A percentile compares a stretch with the other conserved stretches of the same genome.
Conservation (phyloP, 2,888 invertebrate species). For the Metopia argyrocephala region DNA sequence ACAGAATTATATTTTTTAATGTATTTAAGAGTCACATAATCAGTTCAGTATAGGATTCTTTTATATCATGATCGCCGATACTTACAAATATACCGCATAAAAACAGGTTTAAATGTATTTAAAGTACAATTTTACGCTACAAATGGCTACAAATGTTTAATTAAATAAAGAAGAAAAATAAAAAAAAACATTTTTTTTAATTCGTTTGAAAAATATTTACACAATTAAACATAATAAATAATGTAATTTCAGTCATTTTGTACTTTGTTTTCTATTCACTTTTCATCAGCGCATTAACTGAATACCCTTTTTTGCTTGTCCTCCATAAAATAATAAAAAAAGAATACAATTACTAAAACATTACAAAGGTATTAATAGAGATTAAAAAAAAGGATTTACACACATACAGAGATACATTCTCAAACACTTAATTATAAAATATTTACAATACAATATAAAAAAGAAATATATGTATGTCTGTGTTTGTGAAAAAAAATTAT, state of each 20-base stretch:
- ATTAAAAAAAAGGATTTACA: background rate
- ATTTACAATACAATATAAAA: slow-evolving; percentile 5
- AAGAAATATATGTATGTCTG: too few species aligned
- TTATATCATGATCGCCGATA: too few species aligned
- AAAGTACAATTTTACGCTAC: too few species aligned
- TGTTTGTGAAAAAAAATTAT: too few species aligned
- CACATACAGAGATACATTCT: background rate
- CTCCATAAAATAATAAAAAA: background rate
- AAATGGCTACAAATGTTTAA: too few species aligned
- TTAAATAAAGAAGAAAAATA: background rate
- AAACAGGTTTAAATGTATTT: slow-evolving; percentile 15
- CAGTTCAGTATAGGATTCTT: too few species aligned
- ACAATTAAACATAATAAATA: slow-evolving; percentile 5
- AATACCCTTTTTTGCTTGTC: background rate
- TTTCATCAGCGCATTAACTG: background rate
- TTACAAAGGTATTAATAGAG: slow-evolving; percentile 3
- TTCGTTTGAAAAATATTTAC: slow-evolving; percentile 14
- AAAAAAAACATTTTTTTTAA: background rate
- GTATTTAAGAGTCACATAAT: too few species aligned
- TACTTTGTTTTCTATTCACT: slow-evolving; percentile 11
- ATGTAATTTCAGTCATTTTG: slow-evolving; percentile 6
- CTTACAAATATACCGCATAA: too few species aligned
- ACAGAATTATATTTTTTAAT: too few species aligned
- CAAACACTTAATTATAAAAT: background rate
- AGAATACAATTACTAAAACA: background rate